Conservation (phyloP, 2,113 vertebrate genomes). For the Myodes glareolus region DNA sequence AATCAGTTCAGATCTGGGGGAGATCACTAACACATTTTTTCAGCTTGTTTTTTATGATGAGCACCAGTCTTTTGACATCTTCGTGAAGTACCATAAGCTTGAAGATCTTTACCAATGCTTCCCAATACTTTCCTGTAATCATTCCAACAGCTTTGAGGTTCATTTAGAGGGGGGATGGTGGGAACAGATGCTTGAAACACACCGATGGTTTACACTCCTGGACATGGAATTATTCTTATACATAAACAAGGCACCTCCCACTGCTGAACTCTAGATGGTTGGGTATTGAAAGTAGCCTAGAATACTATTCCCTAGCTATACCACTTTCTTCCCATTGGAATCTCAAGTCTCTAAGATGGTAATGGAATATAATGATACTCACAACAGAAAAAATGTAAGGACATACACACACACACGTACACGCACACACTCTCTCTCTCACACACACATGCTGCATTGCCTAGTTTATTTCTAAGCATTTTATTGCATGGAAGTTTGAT, state of each 20-base stretch:
- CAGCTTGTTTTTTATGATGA: neutral
- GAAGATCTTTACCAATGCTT: neutral
- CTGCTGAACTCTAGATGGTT: neutral
- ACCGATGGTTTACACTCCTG: neutral
- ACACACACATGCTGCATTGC: neutral
- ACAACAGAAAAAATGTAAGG: neutral
- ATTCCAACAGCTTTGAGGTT: neutral
- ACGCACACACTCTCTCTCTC: no score
- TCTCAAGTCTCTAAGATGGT: neutral
- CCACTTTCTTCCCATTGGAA: neutral
- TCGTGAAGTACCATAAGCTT: neutral
- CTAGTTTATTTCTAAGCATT: neutral
- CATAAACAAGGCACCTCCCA: neutral
- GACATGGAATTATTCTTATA: neutral
- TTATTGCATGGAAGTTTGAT: neutral
- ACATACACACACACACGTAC: no score
- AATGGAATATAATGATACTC: neutral
- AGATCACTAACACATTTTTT: neutral
- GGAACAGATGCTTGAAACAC: neutral
- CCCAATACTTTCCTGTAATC: neutral
- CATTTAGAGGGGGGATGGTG: neutral
- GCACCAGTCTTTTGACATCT: neutral
- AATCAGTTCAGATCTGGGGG: neutral
- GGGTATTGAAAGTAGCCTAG: accelerated
- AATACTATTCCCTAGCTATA: neutral